Evolutionary conservation across 1,140 invertebrate genomes (phyloP).

Genomic region (Hyposmocoma kahamanoa): DNA sequence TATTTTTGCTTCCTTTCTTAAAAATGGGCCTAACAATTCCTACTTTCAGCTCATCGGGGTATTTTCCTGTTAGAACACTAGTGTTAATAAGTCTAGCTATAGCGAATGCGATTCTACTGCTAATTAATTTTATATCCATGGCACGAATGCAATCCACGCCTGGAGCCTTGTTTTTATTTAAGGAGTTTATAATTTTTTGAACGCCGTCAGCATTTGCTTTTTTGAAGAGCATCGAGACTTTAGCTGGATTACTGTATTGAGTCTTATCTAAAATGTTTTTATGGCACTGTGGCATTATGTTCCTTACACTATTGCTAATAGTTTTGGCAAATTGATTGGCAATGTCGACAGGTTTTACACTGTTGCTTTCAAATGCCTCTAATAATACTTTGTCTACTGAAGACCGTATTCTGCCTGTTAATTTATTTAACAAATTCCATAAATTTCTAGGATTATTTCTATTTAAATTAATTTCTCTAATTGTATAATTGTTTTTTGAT

Average conservation of each 20-base stretch:
- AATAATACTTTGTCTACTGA: constrained; percentile 7
- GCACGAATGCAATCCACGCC: background rate
- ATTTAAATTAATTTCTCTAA: constrained; percentile 6
- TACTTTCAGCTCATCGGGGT: background rate
- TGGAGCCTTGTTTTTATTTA: background rate
- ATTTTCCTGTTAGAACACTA: background rate
- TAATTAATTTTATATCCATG: background rate
- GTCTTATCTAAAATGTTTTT: too few relatives aligned
- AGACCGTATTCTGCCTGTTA: constrained; percentile 5
- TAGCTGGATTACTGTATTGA: too few relatives aligned
- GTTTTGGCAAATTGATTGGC: constrained; percentile 8
- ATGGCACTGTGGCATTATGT: background rate
- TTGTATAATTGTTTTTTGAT: constrained; percentile 8
- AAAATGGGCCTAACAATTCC: background rate
- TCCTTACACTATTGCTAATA: background rate
- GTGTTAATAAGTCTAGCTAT: background rate
- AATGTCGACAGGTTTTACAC: background rate
- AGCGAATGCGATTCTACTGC: background rate
- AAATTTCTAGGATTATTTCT: constrained; percentile 10
- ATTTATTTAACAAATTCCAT: constrained; percentile 9
- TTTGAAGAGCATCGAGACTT: background rate
- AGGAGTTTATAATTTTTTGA: background rate
- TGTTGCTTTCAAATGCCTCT: constrained; percentile 5
- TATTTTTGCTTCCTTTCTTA: background rate
- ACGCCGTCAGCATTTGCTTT: background rate